Base-by-base conservation (phyloP, 2,888 invertebrate species). In the Biston stratarius region DNA sequence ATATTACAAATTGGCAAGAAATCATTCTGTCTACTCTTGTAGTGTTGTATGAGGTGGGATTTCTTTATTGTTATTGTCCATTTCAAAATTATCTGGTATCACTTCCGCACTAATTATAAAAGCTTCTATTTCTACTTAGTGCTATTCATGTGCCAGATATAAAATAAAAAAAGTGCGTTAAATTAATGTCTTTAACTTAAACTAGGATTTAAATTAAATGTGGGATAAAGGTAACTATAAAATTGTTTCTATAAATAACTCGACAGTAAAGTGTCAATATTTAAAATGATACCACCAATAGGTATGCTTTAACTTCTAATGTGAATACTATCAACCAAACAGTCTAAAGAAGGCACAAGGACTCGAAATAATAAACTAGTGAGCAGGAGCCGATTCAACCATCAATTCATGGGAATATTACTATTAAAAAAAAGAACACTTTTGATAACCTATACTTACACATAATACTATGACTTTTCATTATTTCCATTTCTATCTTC, bases 261-360 rank as follows among this genome's bases (percentile, higher is more conserved):
- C n/a, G 11, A 44, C 36, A 42, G 42, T 36, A 53, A 45, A 60
- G 10, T 24, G 42, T 42, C 42, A 44, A 44, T 44, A 42, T 44
- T 55, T 12, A 11, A 55, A 55, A 55, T 8, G 55, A 42, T 52
- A 55, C 40, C 36, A 57, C 42, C 45, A 52, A 34, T 14, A 11
- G 45, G 45, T 47, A 40, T 40, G 0, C 12, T 67, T 67, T 61
- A 57, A 24, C 14, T 36, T 45, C 34, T 45, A 53, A 52, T 59
- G 65, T 61, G 68, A 66, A 61, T 57, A 51, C 48, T 60, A 60
- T 56, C 14, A 63, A 55, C 42, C 62, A 55, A 67, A 63, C 60
- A 63, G 66, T 67, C 67, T 67, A 67, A 63, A 67, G 75, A 80
- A 81, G 79, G 78, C 80, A 81, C 78, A 78, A 78, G 76, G 76